Percentiles rank a stretch among this genome's conserved stretches.
These are phyloP conservation scores for Syngnathus acus DNA, from an alignment of 2,797 vertebrate genomes.

Conservation along the genomic window DNA sequence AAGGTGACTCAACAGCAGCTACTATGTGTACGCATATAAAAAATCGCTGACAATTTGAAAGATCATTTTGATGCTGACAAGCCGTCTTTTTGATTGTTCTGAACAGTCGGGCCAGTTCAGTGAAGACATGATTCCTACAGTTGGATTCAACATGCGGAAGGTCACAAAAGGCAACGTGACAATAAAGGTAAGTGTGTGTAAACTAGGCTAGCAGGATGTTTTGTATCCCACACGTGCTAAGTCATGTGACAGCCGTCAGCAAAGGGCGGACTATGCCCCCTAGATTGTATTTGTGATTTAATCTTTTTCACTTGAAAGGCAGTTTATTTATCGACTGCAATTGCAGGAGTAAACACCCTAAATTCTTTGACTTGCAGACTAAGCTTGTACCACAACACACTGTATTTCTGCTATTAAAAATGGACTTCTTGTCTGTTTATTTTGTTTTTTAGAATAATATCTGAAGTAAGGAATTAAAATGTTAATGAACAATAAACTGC, in stretches of 20 bases:
- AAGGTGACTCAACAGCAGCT: neutral
- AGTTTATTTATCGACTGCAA: too few relatives aligned
- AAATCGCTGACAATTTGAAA: neutral
- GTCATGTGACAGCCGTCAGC: neutral
- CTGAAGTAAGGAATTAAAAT: too few relatives aligned
- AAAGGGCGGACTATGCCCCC: too few relatives aligned
- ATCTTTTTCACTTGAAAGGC: too few relatives aligned
- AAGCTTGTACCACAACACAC: too few relatives aligned
- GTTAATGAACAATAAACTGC: too few relatives aligned
- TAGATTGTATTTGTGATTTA: too few relatives aligned
- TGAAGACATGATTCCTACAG: conserved; percentile 99
- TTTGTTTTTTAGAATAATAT: too few relatives aligned
- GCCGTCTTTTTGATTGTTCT: neutral
- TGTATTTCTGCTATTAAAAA: too few relatives aligned
- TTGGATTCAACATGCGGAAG: conserved; percentile 99
- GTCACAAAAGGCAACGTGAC: conserved; percentile 99
- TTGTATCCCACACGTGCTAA: neutral
- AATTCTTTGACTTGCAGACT: too few relatives aligned
- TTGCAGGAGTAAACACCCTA: too few relatives aligned
- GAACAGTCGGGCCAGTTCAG: conserved; percentile 94
- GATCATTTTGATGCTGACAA: neutral
- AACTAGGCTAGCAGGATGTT: neutral
- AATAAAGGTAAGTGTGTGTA: conserved; percentile 81
- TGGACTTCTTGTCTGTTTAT: neutral
- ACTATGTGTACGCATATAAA: neutral